These are phyloP conservation scores for Tipula vernalis DNA, from an alignment of 2,888 invertebrate genomes.

Conservation along the genomic window DNA sequence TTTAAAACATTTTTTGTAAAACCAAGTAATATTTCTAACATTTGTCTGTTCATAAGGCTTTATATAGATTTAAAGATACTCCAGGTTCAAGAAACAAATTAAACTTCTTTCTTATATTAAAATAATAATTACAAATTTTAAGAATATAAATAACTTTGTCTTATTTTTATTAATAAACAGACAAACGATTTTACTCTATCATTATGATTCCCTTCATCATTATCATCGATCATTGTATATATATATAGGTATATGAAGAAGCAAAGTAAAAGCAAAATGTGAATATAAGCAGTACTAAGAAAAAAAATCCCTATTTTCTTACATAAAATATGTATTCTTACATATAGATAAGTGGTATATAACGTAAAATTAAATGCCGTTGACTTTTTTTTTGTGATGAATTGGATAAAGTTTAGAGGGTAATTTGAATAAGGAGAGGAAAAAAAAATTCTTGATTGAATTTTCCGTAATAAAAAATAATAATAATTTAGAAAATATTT, in stretches of 20 bases:
- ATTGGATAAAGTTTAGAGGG: conserved; percentile 4
- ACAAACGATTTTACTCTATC: neutral
- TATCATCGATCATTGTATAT: neutral
- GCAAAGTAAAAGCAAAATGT: neutral
- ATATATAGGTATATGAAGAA: neutral
- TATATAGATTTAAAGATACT: neutral
- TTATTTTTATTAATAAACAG: neutral
- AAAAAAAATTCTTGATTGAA: neutral
- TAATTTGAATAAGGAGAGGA: neutral
- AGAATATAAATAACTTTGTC: neutral
- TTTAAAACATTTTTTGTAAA: no score
- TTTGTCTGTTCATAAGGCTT: no score
- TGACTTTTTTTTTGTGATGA: neutral
- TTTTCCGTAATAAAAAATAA: neutral
- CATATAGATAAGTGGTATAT: neutral
- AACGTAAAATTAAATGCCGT: neutral
- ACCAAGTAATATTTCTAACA: no score
- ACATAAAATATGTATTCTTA: neutral
- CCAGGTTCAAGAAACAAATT: neutral
- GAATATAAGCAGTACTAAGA: neutral
- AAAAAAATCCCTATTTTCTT: neutral
- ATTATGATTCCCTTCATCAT: neutral
- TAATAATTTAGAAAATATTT: neutral
- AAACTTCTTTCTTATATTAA: neutral
- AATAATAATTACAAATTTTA: neutral